Percentiles rank a stretch among this genome's conserved stretches.
Conservation (phyloP, 2,113 vertebrate genomes). For the Larimichthys polyactis region DNA sequence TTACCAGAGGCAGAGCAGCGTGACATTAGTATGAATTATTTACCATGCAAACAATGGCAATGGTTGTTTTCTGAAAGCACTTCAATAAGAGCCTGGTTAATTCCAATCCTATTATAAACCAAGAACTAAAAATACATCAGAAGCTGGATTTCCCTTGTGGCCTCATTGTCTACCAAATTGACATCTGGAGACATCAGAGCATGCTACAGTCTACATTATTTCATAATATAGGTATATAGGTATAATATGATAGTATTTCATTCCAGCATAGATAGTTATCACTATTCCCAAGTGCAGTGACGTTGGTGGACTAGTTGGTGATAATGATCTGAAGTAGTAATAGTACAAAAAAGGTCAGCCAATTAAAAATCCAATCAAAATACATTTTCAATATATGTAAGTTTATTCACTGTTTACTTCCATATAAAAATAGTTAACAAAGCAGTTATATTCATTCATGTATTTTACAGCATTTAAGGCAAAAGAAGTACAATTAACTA, state of each 20-base stretch:
- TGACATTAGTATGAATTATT: not conserved
- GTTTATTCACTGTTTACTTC: slow-evolving; percentile 21
- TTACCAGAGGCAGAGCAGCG: not conserved
- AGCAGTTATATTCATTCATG: not conserved
- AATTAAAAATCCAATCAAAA: not conserved
- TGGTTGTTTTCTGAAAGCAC: not conserved
- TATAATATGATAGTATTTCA: too few relatives aligned
- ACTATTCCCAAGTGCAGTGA: not conserved
- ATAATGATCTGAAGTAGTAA: not conserved
- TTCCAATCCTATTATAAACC: not conserved
- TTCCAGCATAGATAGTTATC: not conserved
- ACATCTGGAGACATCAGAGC: not conserved
- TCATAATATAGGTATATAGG: too few relatives aligned
- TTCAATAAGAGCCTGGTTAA: not conserved
- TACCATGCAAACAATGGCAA: not conserved
- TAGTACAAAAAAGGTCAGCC: not conserved
- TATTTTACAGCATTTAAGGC: slow-evolving; percentile 7
- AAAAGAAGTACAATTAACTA: not conserved
- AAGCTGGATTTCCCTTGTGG: not conserved
- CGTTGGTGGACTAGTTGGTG: not conserved
- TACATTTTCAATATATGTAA: not conserved
- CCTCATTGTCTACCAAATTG: not conserved
- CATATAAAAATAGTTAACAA: slow-evolving; percentile 43
- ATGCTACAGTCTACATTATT: too few relatives aligned
- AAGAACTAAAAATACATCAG: not conserved